Percentiles rank a stretch among this genome's conserved stretches.
phyloP scores from a whole-genome alignment of 2,888 invertebrate genomes.

The Pharmacophagus antenor region DNA sequence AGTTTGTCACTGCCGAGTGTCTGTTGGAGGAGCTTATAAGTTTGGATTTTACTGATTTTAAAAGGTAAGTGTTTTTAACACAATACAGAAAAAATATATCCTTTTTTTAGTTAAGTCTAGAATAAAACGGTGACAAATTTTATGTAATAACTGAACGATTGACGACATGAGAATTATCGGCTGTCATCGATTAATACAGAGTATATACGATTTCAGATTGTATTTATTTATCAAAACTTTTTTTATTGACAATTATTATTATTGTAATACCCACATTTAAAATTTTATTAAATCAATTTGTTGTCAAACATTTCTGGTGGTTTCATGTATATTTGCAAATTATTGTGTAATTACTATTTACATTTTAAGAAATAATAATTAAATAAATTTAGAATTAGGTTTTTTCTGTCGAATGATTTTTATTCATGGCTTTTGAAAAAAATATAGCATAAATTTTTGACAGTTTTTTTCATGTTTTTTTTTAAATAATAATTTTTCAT shows the following conservation, averaged over 20 bases:
- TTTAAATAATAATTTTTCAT: no score
- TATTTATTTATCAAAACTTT: neutral
- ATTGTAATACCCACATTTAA: conserved; percentile 15
- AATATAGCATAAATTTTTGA: no score
- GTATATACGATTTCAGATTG: neutral
- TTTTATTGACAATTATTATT: no score
- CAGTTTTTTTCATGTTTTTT: no score
- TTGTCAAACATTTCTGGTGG: neutral
- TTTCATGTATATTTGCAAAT: neutral
- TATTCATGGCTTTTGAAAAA: no score
- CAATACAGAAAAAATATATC: neutral
- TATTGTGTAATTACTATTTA: no score
- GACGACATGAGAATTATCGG: neutral
- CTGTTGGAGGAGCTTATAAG: conserved; percentile 41
- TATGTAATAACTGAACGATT: neutral
- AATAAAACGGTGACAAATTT: neutral
- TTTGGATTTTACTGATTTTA: conserved; percentile 25
- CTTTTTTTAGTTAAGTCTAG: neutral
- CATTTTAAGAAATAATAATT: no score
- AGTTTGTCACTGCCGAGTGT: conserved; percentile 49
- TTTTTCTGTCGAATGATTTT: no score
- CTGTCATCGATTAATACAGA: neutral
- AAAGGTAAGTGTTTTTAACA: conserved; percentile 16
- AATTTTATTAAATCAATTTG: neutral
- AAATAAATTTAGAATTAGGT: no score